Evolutionary conservation across 2,888 invertebrate species (phyloP).

Genomic region (Autographa pulchrina): DNA sequence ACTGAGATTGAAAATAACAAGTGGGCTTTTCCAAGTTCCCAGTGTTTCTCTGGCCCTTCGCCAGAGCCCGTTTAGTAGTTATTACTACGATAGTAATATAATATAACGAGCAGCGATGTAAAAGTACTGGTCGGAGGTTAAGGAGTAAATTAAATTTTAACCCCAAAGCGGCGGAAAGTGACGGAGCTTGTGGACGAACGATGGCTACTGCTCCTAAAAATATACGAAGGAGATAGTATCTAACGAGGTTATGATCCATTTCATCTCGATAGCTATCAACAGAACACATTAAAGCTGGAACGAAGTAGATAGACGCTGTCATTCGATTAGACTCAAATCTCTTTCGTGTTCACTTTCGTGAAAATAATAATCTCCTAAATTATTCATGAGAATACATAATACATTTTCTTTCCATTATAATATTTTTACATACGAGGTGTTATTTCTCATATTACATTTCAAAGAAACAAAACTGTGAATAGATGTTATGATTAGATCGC

Average conservation of each 20-base stretch:
- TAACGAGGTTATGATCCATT: conserved; percentile 8
- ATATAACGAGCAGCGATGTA: neutral
- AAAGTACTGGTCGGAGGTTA: neutral
- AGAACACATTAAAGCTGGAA: neutral
- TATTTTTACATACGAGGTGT: neutral
- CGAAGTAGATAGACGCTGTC: neutral
- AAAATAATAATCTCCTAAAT: neutral
- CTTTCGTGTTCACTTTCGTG: neutral
- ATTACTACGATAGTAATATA: conserved; percentile 6
- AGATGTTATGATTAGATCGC: neutral
- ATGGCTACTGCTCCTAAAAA: neutral
- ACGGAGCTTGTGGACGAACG: neutral
- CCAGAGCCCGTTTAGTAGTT: conserved; percentile 1
- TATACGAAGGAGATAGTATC: neutral
- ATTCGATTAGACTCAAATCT: neutral
- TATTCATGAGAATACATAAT: neutral
- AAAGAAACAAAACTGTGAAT: neutral
- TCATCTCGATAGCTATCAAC: neutral
- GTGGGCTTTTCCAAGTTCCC: neutral
- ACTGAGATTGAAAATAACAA: conserved; percentile 2
- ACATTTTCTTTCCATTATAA: neutral
- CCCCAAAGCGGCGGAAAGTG: neutral
- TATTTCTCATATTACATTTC: neutral
- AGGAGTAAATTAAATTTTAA: neutral
- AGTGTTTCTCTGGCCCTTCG: neutral